These are phyloP conservation scores for Perdita meconis DNA, from an alignment of 2,888 invertebrate species.

Conservation along the genomic window DNA sequence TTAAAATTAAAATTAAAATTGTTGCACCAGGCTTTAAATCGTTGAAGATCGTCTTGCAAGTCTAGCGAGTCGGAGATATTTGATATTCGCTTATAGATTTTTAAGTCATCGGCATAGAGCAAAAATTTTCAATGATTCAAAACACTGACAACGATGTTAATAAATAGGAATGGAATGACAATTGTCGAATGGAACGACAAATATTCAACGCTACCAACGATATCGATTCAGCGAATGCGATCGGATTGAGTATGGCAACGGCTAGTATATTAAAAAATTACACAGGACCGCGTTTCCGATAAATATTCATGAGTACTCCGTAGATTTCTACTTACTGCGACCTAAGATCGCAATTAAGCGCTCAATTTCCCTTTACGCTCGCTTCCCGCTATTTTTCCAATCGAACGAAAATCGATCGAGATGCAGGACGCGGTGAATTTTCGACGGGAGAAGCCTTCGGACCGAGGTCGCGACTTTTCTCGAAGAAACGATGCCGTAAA, in stretches of 20 bases:
- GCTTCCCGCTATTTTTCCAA: conserved; percentile 18
- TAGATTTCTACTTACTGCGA: conserved; percentile 8
- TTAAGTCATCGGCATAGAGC: too few species aligned
- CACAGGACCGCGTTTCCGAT: conserved; percentile 32
- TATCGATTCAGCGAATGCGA: too few species aligned
- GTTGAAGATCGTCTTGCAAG: too few species aligned
- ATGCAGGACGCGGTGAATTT: neutral
- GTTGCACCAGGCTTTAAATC: too few species aligned
- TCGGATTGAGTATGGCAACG: conserved; percentile 36
- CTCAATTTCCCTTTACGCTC: conserved; percentile 39
- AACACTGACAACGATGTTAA: too few species aligned
- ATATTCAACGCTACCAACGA: too few species aligned
- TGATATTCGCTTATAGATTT: too few species aligned
- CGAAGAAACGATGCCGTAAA: neutral
- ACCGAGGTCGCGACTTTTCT: neutral
- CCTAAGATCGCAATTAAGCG: conserved; percentile 48
- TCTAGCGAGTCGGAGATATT: too few species aligned
- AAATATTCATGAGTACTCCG: conserved; percentile 56
- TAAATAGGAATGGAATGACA: too few species aligned
- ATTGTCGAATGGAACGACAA: too few species aligned
- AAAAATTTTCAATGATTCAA: too few species aligned
- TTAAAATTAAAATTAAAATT: too few species aligned
- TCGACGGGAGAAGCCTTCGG: neutral
- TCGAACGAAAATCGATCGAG: neutral
- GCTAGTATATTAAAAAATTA: conserved; percentile 49